phyloP scores from a whole-genome alignment of 2,113 vertebrate species.

The Pristiophorus japonicus region DNA sequence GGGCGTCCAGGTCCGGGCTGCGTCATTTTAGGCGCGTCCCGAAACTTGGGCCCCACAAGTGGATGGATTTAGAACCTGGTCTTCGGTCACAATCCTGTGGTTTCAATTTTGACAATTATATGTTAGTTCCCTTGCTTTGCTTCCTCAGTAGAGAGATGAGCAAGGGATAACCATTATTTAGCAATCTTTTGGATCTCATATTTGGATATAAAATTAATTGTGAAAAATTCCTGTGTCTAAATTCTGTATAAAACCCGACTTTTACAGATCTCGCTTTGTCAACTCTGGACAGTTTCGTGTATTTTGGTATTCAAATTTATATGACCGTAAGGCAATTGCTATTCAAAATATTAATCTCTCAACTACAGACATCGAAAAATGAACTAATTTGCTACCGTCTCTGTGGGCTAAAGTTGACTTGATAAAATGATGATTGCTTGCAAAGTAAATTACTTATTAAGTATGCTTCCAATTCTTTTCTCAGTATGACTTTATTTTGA shows the following conservation, averaged over 20 bases:
- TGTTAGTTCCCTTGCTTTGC: background rate
- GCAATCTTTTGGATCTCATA: background rate
- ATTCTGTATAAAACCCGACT: background rate
- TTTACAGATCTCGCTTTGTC: background rate
- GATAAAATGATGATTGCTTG: constrained; percentile 36
- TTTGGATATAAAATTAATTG: background rate
- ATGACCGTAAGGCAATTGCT: constrained; percentile 27
- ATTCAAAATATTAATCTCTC: constrained; percentile 36
- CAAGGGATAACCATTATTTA: background rate
- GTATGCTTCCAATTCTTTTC: background rate
- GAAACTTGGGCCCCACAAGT: no score
- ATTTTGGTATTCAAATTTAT: constrained; percentile 27
- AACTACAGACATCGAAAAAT: constrained; percentile 22
- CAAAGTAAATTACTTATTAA: constrained; percentile 35
- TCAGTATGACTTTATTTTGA: background rate
- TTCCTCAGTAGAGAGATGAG: background rate
- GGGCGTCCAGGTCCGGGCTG: no score
- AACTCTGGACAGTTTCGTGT: background rate
- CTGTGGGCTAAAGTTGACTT: constrained; percentile 36
- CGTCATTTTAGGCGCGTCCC: no score
- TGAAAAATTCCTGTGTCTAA: background rate
- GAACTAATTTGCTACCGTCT: constrained; percentile 27
- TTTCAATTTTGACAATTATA: background rate
- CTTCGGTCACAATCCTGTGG: background rate
- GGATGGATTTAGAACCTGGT: background rate